Evolutionary conservation across 1,140 invertebrate species (phyloP).

Genomic region (Lepidurus packardi): DNA sequence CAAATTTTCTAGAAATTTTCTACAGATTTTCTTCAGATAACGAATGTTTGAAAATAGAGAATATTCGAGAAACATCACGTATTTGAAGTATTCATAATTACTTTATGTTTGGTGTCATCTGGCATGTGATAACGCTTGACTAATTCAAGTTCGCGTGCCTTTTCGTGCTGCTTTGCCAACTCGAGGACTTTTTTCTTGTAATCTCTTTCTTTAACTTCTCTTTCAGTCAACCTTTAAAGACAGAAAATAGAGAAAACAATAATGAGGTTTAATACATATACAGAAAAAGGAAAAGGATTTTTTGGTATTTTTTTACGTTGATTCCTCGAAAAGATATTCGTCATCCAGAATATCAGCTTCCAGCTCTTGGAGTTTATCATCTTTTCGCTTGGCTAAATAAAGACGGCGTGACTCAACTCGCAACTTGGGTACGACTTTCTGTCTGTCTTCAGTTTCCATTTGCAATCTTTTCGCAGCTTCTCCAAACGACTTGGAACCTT

Average conservation of each 20-base stretch:
- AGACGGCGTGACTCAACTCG: conserved; percentile 84
- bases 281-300: conserved; percentile 22
- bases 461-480: conserved; percentile 89
- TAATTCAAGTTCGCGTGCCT: conserved; percentile 82
- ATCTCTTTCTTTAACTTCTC: conserved; percentile 73
- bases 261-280: background rate
- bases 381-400: conserved; percentile 92
- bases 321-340: conserved; percentile 87
- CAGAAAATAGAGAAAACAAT: conserved; percentile 39
- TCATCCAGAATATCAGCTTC: conserved; percentile 94
- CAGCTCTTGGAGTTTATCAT: conserved; percentile 92
- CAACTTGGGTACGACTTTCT: conserved; percentile 79
- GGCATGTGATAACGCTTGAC: conserved; percentile 92
- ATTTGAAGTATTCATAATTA: background rate
- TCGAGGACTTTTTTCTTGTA: conserved; percentile 87
- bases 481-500: conserved; percentile 53
- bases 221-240: conserved; percentile 64
- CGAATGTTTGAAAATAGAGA: background rate
- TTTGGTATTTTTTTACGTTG: conserved; percentile 56
- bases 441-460: conserved; percentile 73
- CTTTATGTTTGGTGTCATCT: conserved; percentile 50
- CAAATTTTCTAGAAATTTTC: too few species aligned
- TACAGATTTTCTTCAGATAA: too few species aligned
- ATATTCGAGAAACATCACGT: background rate
- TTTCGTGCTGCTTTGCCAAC: conserved; percentile 92